Evolutionary conservation across 1,140 invertebrate genomes (phyloP).

Genomic region (Drosophila yakuba): DNA sequence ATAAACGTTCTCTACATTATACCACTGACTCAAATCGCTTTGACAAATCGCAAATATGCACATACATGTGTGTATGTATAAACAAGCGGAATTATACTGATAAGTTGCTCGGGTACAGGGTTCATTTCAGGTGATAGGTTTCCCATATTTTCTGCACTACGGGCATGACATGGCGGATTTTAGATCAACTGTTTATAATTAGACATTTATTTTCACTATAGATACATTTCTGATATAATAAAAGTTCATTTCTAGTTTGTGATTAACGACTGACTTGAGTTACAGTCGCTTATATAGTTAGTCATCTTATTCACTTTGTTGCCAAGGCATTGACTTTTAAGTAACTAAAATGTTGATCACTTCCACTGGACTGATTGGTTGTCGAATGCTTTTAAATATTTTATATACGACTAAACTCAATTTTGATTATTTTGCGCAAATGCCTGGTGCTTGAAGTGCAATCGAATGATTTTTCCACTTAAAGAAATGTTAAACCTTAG

Average conservation of each 20-base stretch:
- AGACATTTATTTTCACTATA: not conserved
- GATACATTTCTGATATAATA: not conserved
- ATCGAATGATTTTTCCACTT: not conserved
- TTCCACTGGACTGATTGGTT: not conserved
- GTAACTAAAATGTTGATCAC: not conserved
- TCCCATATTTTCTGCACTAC: constrained; percentile 23
- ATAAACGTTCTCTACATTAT: constrained; percentile 1
- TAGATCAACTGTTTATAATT: not conserved
- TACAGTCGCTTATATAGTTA: not conserved
- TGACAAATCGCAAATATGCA: not conserved
- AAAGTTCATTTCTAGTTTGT: not conserved
- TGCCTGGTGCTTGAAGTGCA: not conserved
- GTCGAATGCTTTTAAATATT: no score
- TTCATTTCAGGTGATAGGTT: constrained; percentile 43
- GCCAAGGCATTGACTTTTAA: not conserved
- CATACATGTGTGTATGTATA: no score
- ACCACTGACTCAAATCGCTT: not conserved
- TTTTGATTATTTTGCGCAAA: not conserved
- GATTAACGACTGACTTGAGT: no score
- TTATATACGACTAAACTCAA: constrained; percentile 4
- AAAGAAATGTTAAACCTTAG: constrained; percentile 1
- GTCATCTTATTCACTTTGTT: constrained; percentile 1
- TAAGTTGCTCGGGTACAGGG: constrained; percentile 48
- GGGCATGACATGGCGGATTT: constrained; percentile 48
- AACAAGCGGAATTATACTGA: constrained; percentile 15